Conservation (phyloP, 2,797 vertebrate species). For the Darevskia nairensis region DNA sequence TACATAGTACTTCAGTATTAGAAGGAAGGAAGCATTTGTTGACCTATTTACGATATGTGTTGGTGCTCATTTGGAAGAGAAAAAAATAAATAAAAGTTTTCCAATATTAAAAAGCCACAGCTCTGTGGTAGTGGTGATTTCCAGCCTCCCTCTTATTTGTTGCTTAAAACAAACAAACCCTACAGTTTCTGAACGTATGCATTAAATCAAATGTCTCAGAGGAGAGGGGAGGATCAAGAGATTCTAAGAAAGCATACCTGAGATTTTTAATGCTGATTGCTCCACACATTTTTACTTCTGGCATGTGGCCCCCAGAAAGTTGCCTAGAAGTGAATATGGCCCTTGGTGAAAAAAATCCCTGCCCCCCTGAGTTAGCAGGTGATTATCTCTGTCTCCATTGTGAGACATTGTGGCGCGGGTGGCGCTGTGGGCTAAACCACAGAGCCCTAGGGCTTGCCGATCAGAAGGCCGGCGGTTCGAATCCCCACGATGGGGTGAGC, state of each 20-base stretch:
- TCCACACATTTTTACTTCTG: no score
- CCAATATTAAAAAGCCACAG: constrained; percentile 72
- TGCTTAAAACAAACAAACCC: rapidly evolving
- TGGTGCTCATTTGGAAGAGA: constrained; percentile 89
- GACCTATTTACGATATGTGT: constrained; percentile 83
- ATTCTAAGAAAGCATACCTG: neutral
- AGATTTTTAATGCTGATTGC: neutral
- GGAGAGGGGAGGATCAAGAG: neutral
- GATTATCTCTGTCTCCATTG: no score
- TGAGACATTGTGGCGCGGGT: no score
- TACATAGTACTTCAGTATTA: constrained; percentile 85
- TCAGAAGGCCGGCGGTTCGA: no score
- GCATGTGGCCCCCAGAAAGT: no score
- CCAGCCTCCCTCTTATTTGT: rapidly evolving
- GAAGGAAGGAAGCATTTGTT: constrained; percentile 78
- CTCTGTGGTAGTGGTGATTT: neutral
- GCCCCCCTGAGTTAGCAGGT: no score
- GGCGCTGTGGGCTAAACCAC: no score
- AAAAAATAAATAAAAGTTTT: constrained; percentile 85
- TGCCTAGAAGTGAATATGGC: no score
- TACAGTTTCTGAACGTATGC: neutral
- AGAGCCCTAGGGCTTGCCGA: no score
- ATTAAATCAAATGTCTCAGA: neutral
- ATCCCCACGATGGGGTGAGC: no score
- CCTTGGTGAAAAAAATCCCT: no score